Evolutionary conservation across 1,140 invertebrate species (phyloP).

Genomic region (Bombus consobrinus): DNA sequence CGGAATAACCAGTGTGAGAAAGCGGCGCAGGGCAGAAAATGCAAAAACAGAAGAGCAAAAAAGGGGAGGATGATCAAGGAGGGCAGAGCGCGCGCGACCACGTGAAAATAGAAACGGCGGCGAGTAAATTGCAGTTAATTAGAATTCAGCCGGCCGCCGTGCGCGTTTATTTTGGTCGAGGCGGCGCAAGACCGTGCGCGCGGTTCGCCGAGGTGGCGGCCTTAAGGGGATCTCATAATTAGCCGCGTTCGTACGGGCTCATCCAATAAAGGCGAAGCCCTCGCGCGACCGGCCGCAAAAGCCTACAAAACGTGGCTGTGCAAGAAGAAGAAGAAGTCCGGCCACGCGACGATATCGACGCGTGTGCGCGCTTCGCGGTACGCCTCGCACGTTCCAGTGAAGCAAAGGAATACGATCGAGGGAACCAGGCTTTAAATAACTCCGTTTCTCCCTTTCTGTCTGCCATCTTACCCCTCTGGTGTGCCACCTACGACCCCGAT

Average conservation of each 20-base stretch:
- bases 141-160: conserved; percentile 26
- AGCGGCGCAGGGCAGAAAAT: not conserved
- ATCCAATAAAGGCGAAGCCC: conserved; percentile 79
- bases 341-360: conserved; percentile 27
- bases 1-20: conserved; percentile 27
- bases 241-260: conserved; percentile 73
- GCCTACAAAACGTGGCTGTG: conserved; percentile 36
- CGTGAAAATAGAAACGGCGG: conserved; percentile 33
- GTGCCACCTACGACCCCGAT: conserved; percentile 25
- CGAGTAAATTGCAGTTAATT: conserved; percentile 50
- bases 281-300: conserved; percentile 56
- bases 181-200: not conserved
- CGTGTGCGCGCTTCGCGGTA: not conserved
- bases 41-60: not conserved
- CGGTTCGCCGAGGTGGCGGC: conserved; percentile 44
- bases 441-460: not conserved
- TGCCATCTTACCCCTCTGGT: not conserved
- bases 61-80: too few species aligned
- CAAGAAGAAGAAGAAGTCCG: conserved; percentile 31
- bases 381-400: conserved; percentile 19
- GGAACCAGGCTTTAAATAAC: conserved; percentile 52
- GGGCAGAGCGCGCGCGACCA: not conserved
- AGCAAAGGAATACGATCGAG: conserved; percentile 7
- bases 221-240: conserved; percentile 75
- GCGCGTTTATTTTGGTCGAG: conserved; percentile 42